Percentiles rank a stretch among this genome's conserved stretches.
Evolutionary conservation across 2,113 vertebrate species (phyloP).

Genomic region (Donacobius atricapilla): DNA sequence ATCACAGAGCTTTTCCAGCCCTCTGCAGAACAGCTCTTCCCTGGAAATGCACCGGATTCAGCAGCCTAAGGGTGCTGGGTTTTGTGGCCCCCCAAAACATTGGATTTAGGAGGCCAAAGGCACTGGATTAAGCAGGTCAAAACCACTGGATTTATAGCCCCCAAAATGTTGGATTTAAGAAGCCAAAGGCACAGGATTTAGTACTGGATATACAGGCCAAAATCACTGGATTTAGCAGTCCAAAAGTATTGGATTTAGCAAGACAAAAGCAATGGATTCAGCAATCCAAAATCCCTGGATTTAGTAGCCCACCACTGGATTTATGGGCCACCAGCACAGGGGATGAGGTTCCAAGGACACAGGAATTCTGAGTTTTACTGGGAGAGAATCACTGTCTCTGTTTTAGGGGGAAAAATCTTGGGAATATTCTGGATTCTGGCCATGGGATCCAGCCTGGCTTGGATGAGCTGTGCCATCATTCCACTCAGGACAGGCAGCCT

Average conservation of each 20-base stretch:
- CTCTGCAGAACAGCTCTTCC: background rate
- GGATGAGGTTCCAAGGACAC: fast-evolving
- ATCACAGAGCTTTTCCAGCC: background rate
- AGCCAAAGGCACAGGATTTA: background rate
- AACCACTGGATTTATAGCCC: background rate
- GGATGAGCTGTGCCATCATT: background rate
- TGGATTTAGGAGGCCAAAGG: background rate
- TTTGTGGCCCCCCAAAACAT: fast-evolving
- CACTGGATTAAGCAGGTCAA: too few relatives aligned
- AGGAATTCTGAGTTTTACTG: background rate
- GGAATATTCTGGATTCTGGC: background rate
- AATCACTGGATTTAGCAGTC: background rate
- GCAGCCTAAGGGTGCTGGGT: background rate
- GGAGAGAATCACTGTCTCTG: background rate
- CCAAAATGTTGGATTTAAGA: background rate
- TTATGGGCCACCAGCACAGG: background rate
- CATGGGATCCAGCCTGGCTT: background rate
- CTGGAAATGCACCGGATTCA: background rate
- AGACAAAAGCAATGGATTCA: background rate
- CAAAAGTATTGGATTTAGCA: background rate
- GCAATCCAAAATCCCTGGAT: background rate
- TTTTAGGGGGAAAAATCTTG: background rate
- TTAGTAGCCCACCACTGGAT: background rate
- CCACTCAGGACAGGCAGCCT: background rate
- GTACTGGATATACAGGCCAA: too few relatives aligned